Evolutionary conservation across 2,888 invertebrate species (phyloP), one percentile per base, ranked within the genome.

Genomic region (Drosophila fulvimacula): DNA sequence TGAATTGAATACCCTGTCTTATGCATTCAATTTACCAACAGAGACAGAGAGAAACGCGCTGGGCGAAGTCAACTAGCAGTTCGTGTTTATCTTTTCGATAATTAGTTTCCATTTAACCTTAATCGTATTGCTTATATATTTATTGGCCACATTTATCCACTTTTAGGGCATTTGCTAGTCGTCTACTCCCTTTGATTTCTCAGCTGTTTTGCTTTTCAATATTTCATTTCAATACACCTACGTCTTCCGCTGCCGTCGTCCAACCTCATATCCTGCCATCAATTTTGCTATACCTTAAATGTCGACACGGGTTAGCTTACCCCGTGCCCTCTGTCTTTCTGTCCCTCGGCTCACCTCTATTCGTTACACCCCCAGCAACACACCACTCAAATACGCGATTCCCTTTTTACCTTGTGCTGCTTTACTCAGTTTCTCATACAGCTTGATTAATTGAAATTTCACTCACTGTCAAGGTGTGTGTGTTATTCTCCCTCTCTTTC

Each of bases 391-490:
- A 51, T 52, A 21, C 57, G 60, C 66, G 67, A 49, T 42, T 64
- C 6, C 68, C 73, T 48, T 56, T 62, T 73, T 34, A 78, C 69
- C 72, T 57, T 62, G 57, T 48, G 53, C 60, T 67, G 67, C 65
- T 46, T 60, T 46, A 53, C 24, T 55, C 63, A 66, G 48, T 60
- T 62, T 69, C 46, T 34, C 63, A 60, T 41, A 59, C 58, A 68
- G 71, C 76, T 83, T 83, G 88, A 83, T 83, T 83, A 83, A 83
- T 83, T 83, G 85, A 83, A 83, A 87, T 82, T 83, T 83, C 80
- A 87, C 80, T 83, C 82, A 82, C 88, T 83, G 85, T 75, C 82
- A 76, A 73, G 74, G 67, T 70, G 61, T 62, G 42, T 64, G 38
- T 65, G 21, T 5, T 48, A 48, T 13, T 11, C 21, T 4, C 49